A percentile compares a stretch with the other conserved stretches of the same genome.
phyloP scores from a whole-genome alignment of 2,113 vertebrate species.

The Vulpes ferrilata region DNA sequence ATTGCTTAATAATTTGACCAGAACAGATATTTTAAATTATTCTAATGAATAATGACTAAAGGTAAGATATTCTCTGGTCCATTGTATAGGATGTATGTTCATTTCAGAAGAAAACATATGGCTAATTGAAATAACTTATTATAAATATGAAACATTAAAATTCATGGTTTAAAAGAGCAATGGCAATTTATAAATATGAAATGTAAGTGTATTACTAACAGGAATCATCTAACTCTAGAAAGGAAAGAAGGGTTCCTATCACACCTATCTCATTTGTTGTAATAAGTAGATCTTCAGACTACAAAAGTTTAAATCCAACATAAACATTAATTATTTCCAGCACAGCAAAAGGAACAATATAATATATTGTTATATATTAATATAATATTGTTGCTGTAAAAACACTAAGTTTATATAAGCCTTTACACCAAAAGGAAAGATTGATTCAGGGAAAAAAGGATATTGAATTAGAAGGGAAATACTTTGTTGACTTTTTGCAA shows the following conservation, averaged over 20 bases:
- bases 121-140: neutral
- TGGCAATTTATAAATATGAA: neutral
- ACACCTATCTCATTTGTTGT: neutral
- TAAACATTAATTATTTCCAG: conserved; percentile 51
- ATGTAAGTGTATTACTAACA: neutral
- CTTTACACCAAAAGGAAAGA: conserved; percentile 52
- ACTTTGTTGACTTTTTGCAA: conserved; percentile 52
- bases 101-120: conserved; percentile 15
- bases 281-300: conserved; percentile 2
- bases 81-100: neutral
- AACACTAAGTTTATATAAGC: neutral
- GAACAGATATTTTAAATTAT: conserved; percentile 21
- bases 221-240: neutral
- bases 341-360: conserved; percentile 4
- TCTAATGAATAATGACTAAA: conserved; percentile 28
- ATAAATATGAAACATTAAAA: neutral
- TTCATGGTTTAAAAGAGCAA: neutral
- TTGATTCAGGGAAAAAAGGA: neutral
- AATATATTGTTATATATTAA: too few relatives aligned
- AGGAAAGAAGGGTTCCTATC: neutral
- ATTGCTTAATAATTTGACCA: neutral
- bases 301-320: neutral
- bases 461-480: conserved; percentile 59
- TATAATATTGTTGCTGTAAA: neutral
- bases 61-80: neutral